Base-by-base conservation (phyloP, 23 tunicate species). In the Halocynthia aurantium region DNA sequence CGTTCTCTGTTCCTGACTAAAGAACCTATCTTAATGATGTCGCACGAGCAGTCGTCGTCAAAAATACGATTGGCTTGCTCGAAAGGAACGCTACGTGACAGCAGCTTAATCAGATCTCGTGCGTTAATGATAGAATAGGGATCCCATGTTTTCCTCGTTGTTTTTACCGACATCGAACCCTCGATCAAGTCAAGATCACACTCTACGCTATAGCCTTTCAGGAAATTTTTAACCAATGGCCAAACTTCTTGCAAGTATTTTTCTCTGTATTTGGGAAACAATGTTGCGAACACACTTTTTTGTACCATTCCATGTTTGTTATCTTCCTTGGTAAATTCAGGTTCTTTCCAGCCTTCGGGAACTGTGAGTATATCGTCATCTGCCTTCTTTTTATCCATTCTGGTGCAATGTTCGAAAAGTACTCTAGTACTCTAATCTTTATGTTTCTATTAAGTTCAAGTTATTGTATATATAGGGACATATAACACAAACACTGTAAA, bases 131-230 rank as follows among this genome's bases (percentile, higher is more conserved):
- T 93, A 0, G 98, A 80, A 83, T 83, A 93, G 8, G 98, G 98
- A 65, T 93, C 98, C 98, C 98, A 93, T 7, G 98, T 93, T 87
- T 87, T 84, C 18, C 94, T 77, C 2, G 94, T 87, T 52, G 98
- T 93, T 80, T 82, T 84, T 20, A 93, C 98, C 8, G 90, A 53
- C 88, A 93, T 83, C 44, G 98, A 93, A 15, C 98, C 98, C 81
- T 93, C 98, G 57, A 85, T 81, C 67, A 93, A 76, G 76, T 93
- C 98, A 72, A 93, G 57, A 49, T 70, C 84, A 21, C 83, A 88
- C 76, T 93, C 93, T 40, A 93, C 76, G 18, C 80, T 83, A 76
- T 93, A 84, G 8, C 73, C 82, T 52, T 83, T 88, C 57, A 93
- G 62, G 61, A 83, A 83, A 53, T 93, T 93, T 70, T 93, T 78